Evolutionary conservation across 2,113 vertebrate species (phyloP).

Genomic region (Lagopus muta): DNA sequence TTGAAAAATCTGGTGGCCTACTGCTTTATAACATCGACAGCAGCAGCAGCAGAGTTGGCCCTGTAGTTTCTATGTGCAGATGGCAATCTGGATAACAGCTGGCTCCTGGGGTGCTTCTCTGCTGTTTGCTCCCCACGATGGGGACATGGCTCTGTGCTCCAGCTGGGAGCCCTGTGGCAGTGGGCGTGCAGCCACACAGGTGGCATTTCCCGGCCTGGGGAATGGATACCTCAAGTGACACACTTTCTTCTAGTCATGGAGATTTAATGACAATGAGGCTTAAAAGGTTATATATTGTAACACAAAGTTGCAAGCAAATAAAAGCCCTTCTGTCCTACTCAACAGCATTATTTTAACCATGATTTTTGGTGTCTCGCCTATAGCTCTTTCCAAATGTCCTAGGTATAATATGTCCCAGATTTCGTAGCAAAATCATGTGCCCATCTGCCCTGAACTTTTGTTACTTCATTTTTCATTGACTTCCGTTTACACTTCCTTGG

Average conservation of each 20-base stretch:
- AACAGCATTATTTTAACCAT: not conserved
- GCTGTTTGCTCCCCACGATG: not conserved
- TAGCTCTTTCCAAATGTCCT: not conserved
- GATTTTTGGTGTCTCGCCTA: not conserved
- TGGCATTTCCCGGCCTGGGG: not conserved
- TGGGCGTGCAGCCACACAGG: not conserved
- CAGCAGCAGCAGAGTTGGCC: not conserved
- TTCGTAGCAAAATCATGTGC: not conserved
- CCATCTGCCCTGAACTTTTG: not conserved
- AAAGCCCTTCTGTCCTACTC: not conserved
- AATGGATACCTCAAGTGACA: not conserved
- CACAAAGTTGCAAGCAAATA: not conserved
- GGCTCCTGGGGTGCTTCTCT: not conserved
- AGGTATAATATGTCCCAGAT: not conserved
- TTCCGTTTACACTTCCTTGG: not conserved
- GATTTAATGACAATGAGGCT: not conserved
- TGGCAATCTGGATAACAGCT: not conserved
- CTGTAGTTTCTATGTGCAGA: not conserved
- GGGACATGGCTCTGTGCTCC: accelerated
- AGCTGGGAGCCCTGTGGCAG: not conserved
- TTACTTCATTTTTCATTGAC: not conserved
- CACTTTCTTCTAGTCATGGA: not conserved
- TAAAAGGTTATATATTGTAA: not conserved
- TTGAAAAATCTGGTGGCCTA: not conserved
- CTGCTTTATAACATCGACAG: accelerated